Evolutionary conservation across 2,888 invertebrate genomes (phyloP).

Genomic region (Catocala fraxini): DNA sequence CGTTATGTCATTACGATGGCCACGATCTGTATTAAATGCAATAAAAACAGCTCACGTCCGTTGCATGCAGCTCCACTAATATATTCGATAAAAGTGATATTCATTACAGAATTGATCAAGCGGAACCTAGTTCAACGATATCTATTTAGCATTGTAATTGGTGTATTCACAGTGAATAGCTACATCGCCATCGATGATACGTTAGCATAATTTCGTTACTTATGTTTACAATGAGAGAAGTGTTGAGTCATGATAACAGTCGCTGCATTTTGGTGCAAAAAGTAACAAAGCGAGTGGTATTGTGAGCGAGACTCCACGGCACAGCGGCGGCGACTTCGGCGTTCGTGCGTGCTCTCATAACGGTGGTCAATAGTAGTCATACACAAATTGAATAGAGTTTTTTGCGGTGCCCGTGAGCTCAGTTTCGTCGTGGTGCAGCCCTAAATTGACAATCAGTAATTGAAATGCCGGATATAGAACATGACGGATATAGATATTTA

Average conservation of each 20-base stretch:
- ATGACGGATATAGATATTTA: conserved; percentile 16
- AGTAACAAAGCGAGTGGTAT: conserved; percentile 64
- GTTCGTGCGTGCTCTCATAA: conserved; percentile 78
- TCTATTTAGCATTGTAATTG: conserved; percentile 66
- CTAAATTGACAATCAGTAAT: conserved; percentile 71
- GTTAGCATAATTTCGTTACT: conserved; percentile 75
- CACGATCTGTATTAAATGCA: conserved; percentile 37
- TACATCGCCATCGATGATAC: conserved; percentile 66
- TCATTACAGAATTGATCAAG: conserved; percentile 57
- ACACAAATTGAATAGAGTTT: conserved; percentile 79
- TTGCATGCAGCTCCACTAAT: conserved; percentile 43
- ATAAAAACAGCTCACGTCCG: conserved; percentile 37
- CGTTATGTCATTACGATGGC: conserved; percentile 37
- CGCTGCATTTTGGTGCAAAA: conserved; percentile 82
- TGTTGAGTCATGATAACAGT: conserved; percentile 73
- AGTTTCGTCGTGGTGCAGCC: conserved; percentile 67
- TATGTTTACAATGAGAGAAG: conserved; percentile 75
- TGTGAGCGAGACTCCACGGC: conserved; percentile 50
- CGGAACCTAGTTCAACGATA: conserved; percentile 53
- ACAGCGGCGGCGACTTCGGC: conserved; percentile 51
- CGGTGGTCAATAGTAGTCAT: conserved; percentile 78
- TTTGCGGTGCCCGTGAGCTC: conserved; percentile 70
- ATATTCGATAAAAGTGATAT: conserved; percentile 55
- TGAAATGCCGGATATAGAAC: conserved; percentile 64
- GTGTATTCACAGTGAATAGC: conserved; percentile 71